Base-by-base conservation (phyloP, 2,888 invertebrate species). In the Epinotia brunnichana region DNA sequence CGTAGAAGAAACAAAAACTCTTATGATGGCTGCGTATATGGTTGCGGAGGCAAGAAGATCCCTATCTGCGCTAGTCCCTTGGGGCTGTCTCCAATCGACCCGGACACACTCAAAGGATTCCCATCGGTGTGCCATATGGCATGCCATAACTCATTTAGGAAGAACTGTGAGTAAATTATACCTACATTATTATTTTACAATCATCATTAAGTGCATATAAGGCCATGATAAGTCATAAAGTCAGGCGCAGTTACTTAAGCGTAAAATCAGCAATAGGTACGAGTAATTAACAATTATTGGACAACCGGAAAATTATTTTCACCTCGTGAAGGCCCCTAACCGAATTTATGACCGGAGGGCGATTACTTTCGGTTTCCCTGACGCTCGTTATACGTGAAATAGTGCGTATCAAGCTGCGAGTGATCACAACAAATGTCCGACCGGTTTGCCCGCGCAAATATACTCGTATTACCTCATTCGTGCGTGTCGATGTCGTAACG, bases 101-200 rank as follows among this genome's bases (percentile, higher is more conserved):
- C 90, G 0, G 83, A 90, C n/a, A 83, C 81, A 5, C 79, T 93
- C 66, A 91, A 88, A 76, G 92, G 92, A 54, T 93, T 93, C 79
- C 89, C 91, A 10, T 91, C 92, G 0, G 81, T 91, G 57, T 93
- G 93, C 70, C 92, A 93, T 74, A 89, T 93, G 89, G 91, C 92
- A 13, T 93, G 93, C 78, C 88, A 90, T 75, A 93, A 93, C 78
- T 90, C 90, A 35, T 93, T 88, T 77, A 90, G 83, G 80, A 88
- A 83, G 77, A 84, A 85, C 68, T 81, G 92, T 92, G 77, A 91
- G 91, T 90, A 75, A 68, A 59, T 11, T 44, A 61, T 48, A 48
- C n/a, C 11, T 53, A 53, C 53, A 53, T 53, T 11, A 53, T 53
- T 53, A 19, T 53, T 53, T 53, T 53, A 48, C 48, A n/a, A 48